Base-by-base conservation (phyloP, 2,888 invertebrate species). In the Falcaria lacertinaria region DNA sequence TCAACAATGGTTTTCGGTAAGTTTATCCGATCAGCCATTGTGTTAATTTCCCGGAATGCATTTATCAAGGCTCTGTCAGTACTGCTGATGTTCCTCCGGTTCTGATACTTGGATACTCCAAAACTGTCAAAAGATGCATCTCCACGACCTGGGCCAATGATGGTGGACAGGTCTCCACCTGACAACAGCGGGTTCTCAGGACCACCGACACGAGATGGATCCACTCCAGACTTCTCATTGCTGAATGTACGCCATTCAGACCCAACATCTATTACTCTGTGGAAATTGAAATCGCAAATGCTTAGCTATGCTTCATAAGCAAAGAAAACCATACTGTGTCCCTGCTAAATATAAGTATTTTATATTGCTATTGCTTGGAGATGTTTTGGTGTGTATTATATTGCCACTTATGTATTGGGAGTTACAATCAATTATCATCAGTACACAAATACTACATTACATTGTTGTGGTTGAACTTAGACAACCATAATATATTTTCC, bases 241-340 rank as follows among this genome's bases (percentile, higher is more conserved):
- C 98, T 98, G 84, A 99, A 99, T 47, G 99, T 99, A 77, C 99
- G 92, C 99, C 99, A 99, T 85, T 99, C 99, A 2, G 99, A 98
- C 28, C 99, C 98, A n/a, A 99, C 99, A 86, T 99, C 99, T 55
- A 99, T 98, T 0, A 99, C 98, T 74, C 98, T 97, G 79, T 7
- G 15, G 36, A 15, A 45, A 70, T 74, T 39, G 15, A 38, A 43
- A 15, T n/a, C 28, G 40, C n/a, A 5, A 6, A 8, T 34, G 14
- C 15, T 38, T 17, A 39, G 48, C 25, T 13, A 45, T 53, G 48
- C 59, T 60, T 61, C 49, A 52, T 58, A 51, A 52, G 65, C 60
- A 22, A 2, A 6, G 3, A 22, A 6, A n/a, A n/a, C n/a, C n/a
- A n/a, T n/a, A n/a, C n/a, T n/a, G n/a, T n/a, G n/a, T n/a, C n/a